These are phyloP conservation scores for Actinia tenebrosa DNA, from an alignment of 64 coral and sea anemone species.

Conservation along the genomic window DNA sequence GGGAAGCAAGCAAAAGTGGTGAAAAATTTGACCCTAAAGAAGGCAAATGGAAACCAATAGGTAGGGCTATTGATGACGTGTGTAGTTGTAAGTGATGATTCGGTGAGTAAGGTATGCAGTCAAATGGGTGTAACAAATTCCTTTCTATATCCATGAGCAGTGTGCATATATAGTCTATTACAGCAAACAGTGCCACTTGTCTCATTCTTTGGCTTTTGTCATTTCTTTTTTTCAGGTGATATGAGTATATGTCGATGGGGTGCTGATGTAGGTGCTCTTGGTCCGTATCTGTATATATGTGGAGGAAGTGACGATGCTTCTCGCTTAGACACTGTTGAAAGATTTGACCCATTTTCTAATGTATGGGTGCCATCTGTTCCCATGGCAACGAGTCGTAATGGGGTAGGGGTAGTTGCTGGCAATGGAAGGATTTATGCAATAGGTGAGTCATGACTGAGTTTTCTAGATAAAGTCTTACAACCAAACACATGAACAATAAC, in stretches of 20 bases:
- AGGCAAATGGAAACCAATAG: slow-evolving; percentile 96
- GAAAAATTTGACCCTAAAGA: slow-evolving; percentile 93
- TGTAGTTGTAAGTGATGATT: too few relatives aligned
- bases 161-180: too few relatives aligned
- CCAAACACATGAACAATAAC: too few relatives aligned
- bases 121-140: too few relatives aligned
- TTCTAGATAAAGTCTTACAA: too few relatives aligned
- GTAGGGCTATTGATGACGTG: background rate
- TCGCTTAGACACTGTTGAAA: slow-evolving; percentile 83
- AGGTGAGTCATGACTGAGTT: slow-evolving; percentile 31
- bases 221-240: slow-evolving; percentile 47
- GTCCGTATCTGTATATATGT: slow-evolving; percentile 95
- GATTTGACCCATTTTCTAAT: slow-evolving; percentile 90
- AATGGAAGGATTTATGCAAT: slow-evolving; percentile 96
- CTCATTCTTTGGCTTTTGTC: background rate
- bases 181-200: too few relatives aligned
- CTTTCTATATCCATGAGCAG: too few relatives aligned
- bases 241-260: slow-evolving; percentile 99
- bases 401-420: slow-evolving; percentile 85
- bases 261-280: slow-evolving; percentile 80
- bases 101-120: too few relatives aligned
- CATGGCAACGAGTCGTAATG: slow-evolving; percentile 95
- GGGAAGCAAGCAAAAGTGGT: slow-evolving; percentile 97
- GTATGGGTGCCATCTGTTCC: slow-evolving; percentile 94
- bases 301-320: slow-evolving; percentile 98